Evolutionary conservation across 2,113 vertebrate species (phyloP), one percentile per base, ranked within the genome.

Genomic region (Eudyptes chrysolophus): DNA sequence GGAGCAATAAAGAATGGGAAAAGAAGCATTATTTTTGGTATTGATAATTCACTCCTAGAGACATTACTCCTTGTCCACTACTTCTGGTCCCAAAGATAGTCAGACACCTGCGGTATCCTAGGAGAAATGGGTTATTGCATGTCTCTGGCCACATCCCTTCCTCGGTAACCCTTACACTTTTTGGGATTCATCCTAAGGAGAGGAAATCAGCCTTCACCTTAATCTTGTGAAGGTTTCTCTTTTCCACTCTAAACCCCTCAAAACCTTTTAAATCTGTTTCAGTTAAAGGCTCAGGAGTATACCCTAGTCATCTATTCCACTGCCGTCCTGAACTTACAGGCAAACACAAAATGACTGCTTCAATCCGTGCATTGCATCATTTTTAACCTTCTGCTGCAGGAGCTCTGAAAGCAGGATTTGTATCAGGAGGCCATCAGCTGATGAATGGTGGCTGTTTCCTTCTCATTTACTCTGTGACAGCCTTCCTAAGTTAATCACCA

Each of bases 321-420:
- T 52, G 38, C 52, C 3, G 17, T 38, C 66, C 61, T 69, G 44
- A 94, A 44, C 38, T 65, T 86, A 36, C 0, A 11, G 76, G 55
- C 69, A 95, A 66, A 84, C 86, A 69, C 58, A 18, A 79, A 91
- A 84, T 0, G 1, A 81, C 71, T 82, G 38, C 51, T 40, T 40
- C 86, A 87, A 55, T 61, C 62, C 57, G 9, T 8, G 24, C 51
- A 46, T 66, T 66, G 61, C 79, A 86, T 76, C 2, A 57, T 95
- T 96, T 96, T 90, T 77, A 90, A 93, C 72, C 76, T 95, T 72
- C 90, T 90, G 49, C 76, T 92, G 34, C 14, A 68, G 84, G 61
- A 95, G 57, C 80, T 92, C 84, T 94, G 92, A 93, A 95, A 94
- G 94, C 71, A 97, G 92, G 92, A 77, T 88, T 94, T 95, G 94